phyloP scores from a whole-genome alignment of 2,797 vertebrate genomes.

The Takifugu ocellatus region DNA sequence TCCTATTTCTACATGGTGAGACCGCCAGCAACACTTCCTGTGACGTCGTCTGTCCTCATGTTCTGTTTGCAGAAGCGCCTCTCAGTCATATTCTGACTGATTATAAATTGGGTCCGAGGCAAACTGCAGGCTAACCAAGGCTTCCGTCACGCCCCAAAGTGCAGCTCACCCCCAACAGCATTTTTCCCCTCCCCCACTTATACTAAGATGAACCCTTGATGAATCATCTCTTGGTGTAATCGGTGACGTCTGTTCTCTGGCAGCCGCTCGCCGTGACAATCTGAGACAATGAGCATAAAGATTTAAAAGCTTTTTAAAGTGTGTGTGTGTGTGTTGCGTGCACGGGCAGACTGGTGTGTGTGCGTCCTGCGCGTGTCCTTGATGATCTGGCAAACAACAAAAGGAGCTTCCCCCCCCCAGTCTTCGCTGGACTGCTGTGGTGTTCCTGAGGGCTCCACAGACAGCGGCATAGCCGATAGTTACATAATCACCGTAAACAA shows the following conservation, averaged over 20 bases:
- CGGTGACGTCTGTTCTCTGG: background rate
- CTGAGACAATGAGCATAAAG: background rate
- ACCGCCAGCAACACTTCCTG: background rate
- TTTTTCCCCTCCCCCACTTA: background rate
- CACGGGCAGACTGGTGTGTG: background rate
- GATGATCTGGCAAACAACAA: background rate
- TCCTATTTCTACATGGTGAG: conserved; percentile 99
- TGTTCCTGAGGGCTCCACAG: too few relatives aligned
- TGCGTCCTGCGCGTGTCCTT: background rate
- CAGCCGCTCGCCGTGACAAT: background rate
- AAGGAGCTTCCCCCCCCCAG: too few relatives aligned
- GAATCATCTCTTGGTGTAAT: background rate
- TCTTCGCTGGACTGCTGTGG: too few relatives aligned
- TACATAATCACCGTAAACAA: too few relatives aligned
- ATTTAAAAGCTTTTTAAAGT: background rate
- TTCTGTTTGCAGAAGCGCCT: too few relatives aligned
- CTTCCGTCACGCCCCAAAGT: too few relatives aligned
- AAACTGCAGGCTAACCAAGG: background rate
- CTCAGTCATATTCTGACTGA: too few relatives aligned
- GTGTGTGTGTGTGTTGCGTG: background rate
- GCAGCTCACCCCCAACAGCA: background rate
- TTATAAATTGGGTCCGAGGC: too few relatives aligned
- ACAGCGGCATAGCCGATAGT: too few relatives aligned
- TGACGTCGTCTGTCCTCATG: too few relatives aligned
- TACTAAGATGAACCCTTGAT: background rate